These are phyloP conservation scores for Harlomillsia oculata DNA, from an alignment of 1,140 invertebrate species.

Conservation along the genomic window DNA sequence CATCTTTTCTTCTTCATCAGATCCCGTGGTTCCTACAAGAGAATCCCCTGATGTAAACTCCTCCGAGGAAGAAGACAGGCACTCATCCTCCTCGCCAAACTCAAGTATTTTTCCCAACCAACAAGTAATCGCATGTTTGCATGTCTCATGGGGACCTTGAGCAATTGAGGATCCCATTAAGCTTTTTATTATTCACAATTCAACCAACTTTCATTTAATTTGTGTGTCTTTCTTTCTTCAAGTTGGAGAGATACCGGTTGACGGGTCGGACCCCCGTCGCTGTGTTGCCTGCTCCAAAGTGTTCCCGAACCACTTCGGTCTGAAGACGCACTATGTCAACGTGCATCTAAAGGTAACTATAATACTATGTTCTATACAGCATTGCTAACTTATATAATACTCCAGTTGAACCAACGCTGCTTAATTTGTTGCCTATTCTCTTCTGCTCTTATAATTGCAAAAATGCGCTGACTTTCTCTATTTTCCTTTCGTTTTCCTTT, in stretches of 20 bases:
- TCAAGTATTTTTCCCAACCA: too few species aligned
- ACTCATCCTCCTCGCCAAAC: conserved; percentile 8
- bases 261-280: conserved; percentile 45
- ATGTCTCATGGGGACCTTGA: too few species aligned
- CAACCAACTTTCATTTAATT: too few species aligned
- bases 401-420: too few species aligned
- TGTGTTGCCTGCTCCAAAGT: conserved; percentile 86
- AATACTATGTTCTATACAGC: too few species aligned
- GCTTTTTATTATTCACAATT: too few species aligned
- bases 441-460: too few species aligned
- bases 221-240: too few species aligned
- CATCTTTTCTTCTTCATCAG: conserved; percentile 11
- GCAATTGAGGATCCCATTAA: not conserved
- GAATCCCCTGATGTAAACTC: conserved; percentile 5
- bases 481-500: too few species aligned
- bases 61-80: conserved; percentile 13
- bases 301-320: conserved; percentile 89
- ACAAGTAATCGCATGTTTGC: too few species aligned
- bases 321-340: conserved; percentile 92
- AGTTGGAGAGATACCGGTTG: conserved; percentile 31
- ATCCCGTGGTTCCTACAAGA: conserved; percentile 10
- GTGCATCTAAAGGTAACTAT: conserved; percentile 69
- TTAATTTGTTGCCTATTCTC: too few species aligned
- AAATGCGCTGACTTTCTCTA: not conserved
- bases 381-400: too few species aligned